Conservation (phyloP, 2,888 invertebrate species). For the Leucoma salicis region DNA sequence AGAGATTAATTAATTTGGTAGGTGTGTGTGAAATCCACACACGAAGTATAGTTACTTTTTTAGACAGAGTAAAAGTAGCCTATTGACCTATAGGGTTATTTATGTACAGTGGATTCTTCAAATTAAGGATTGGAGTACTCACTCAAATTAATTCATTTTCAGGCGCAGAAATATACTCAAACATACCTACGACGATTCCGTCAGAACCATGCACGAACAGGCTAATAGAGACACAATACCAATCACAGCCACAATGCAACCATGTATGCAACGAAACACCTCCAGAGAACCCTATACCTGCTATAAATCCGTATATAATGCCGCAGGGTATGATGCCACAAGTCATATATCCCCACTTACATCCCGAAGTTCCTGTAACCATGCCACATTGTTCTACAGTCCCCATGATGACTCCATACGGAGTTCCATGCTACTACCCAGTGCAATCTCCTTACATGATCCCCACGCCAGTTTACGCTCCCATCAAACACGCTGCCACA, state of each 20-base stretch:
- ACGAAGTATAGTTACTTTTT: no score
- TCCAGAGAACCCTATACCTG: constrained; percentile 46
- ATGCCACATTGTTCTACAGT: constrained; percentile 49
- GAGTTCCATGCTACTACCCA: constrained; percentile 71
- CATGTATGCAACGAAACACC: constrained; percentile 42
- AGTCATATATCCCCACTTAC: constrained; percentile 53
- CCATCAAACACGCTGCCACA: constrained; percentile 71
- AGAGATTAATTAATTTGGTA: no score
- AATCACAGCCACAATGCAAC: constrained; percentile 38
- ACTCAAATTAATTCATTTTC: constrained; percentile 10
- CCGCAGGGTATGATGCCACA: constrained; percentile 41
- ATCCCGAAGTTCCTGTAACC: constrained; percentile 46
- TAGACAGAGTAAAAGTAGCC: no score
- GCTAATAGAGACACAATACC: constrained; percentile 42
- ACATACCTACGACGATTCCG: constrained; percentile 52
- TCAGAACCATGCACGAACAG: constrained; percentile 42
- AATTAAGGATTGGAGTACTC: no score
- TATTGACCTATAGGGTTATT: no score
- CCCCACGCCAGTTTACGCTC: constrained; percentile 68
- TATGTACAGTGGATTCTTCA: no score
- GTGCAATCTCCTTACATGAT: constrained; percentile 74
- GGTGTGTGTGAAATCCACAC: no score
- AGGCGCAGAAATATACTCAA: constrained; percentile 70
- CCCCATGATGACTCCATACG: constrained; percentile 64
- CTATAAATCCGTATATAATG: constrained; percentile 47